phyloP scores from a whole-genome alignment of 2,113 vertebrate species.

The Apodemus speciosus region DNA sequence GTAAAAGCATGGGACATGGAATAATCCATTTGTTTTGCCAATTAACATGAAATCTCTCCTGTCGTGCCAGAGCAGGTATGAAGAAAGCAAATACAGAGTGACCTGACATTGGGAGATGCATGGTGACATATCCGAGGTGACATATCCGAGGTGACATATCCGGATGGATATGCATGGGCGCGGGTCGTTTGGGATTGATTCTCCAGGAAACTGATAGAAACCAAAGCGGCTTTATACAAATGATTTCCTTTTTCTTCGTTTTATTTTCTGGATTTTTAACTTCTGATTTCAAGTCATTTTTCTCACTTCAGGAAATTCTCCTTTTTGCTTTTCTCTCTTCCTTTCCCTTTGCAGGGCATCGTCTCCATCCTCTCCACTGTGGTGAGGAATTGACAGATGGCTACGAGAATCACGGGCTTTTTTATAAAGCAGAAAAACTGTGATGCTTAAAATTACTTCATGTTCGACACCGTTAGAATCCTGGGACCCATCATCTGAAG shows the following conservation, averaged over 20 bases:
- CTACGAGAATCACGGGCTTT: constrained; percentile 42
- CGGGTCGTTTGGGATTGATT: fast-evolving
- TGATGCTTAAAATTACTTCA: constrained; percentile 70
- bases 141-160: not conserved
- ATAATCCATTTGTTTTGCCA: constrained; percentile 1
- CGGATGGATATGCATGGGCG: fast-evolving
- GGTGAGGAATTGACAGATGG: constrained; percentile 64
- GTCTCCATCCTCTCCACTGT: not conserved
- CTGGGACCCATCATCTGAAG: constrained; percentile 10
- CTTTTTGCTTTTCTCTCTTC: not conserved
- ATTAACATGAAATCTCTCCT: not conserved
- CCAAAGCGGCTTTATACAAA: not conserved
- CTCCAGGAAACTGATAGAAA: not conserved
- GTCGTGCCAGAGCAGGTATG: not conserved
- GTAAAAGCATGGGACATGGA: not conserved
- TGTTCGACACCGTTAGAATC: constrained; percentile 62
- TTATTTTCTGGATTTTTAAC: not conserved
- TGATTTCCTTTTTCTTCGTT: not conserved
- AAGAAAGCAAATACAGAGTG: not conserved
- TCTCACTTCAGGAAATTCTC: constrained; percentile 40
- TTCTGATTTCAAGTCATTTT: not conserved
- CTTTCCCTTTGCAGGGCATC: not conserved
- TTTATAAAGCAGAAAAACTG: constrained; percentile 57
- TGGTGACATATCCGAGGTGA: not conserved
- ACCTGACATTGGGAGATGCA: fast-evolving